Evolutionary conservation across 1,140 invertebrate genomes (phyloP), one percentile per base, ranked within the genome.

Genomic region (Parasteatoda tepidariorum): DNA sequence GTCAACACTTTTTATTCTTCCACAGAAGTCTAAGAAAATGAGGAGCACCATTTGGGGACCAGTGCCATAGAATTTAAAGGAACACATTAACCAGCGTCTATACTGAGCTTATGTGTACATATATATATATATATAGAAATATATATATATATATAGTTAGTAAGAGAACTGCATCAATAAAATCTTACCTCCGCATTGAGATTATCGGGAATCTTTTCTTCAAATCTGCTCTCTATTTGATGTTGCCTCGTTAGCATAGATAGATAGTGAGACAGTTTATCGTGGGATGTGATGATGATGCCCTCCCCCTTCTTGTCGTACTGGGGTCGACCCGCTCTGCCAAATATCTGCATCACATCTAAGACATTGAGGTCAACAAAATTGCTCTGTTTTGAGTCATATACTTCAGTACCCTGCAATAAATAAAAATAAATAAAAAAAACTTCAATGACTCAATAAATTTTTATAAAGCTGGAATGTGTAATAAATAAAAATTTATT

Each of bases 261-360:
- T 4, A 99, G 90, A 89, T 99, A 99, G 88, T 99, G 96, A 1
- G 94, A 92, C 31, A 99, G 90, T 89, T 98, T 98, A 84, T 95
- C 93, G 87, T 98, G 95, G 0, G 93, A 91, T 0, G 98, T 99
- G 30, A 99, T 98, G 64, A 99, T 99, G 5, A 96, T 95, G 24
- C 97, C 98, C 78, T 98, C 95, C 24, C 98, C 96, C 15, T 30
- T 59, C 15, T 76, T 85, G 87, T 99, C 97, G 88, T 87, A 92
- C 88, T 92, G 92, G 0, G 98, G 98, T 33, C 93, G 92, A 54
- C 98, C 98, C 26, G 98, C 98, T 62, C 98, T 92, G 74, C 98
- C 98, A 90, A 99, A 99, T 84, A 99, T 99, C 93, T 99, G 98
- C 81, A 99, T 91, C 9, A 99, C 98, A 90, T 99, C 98, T 54